Percentiles rank a stretch among this genome's conserved stretches.
Conservation (phyloP, 1,140 invertebrate genomes). For the Zaprionus davidi region DNA sequence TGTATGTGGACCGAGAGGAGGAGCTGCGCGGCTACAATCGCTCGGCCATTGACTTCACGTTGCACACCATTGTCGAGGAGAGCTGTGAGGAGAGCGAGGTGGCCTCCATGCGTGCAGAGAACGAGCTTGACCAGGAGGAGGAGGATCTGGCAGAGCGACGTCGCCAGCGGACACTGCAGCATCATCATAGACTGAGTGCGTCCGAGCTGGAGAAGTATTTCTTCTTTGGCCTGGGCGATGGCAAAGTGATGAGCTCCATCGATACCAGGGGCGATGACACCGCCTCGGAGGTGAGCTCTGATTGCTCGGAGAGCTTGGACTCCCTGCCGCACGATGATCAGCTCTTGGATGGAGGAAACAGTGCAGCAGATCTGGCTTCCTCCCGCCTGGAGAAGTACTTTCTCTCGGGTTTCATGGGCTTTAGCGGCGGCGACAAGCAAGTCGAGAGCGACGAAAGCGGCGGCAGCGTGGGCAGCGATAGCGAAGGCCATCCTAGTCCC, state of each 20-base stretch:
- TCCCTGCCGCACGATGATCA: slow-evolving; percentile 86
- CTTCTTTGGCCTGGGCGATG: slow-evolving; percentile 92
- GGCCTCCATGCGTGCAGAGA: slow-evolving; percentile 84
- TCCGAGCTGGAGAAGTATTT: slow-evolving; percentile 96
- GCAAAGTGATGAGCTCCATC: slow-evolving; percentile 85
- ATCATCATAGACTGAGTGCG: slow-evolving; percentile 87
- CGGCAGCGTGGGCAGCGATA: slow-evolving; percentile 92
- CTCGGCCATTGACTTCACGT: slow-evolving; percentile 93
- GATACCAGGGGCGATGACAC: slow-evolving; percentile 88
- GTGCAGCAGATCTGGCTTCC: slow-evolving; percentile 89
- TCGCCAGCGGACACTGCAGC: slow-evolving; percentile 78
- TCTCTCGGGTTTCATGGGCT: slow-evolving; percentile 92
- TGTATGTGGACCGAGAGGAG: slow-evolving; percentile 89
- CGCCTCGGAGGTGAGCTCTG: slow-evolving; percentile 94
- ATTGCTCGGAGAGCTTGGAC: slow-evolving; percentile 92
- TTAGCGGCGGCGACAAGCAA: slow-evolving; percentile 87
- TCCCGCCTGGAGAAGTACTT: slow-evolving; percentile 96
- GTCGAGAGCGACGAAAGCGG: slow-evolving; percentile 88
- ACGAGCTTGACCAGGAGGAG: slow-evolving; percentile 54
- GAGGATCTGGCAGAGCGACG: slow-evolving; percentile 57
- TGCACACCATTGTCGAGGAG: slow-evolving; percentile 97
- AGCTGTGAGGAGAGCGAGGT: slow-evolving; percentile 95
- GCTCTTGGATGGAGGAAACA: slow-evolving; percentile 85
- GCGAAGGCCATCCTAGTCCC: slow-evolving; percentile 93
- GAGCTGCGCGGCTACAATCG: slow-evolving; percentile 92